Base-by-base conservation (phyloP, 1,140 invertebrate species). In the Aphelinus atriplicis region DNA sequence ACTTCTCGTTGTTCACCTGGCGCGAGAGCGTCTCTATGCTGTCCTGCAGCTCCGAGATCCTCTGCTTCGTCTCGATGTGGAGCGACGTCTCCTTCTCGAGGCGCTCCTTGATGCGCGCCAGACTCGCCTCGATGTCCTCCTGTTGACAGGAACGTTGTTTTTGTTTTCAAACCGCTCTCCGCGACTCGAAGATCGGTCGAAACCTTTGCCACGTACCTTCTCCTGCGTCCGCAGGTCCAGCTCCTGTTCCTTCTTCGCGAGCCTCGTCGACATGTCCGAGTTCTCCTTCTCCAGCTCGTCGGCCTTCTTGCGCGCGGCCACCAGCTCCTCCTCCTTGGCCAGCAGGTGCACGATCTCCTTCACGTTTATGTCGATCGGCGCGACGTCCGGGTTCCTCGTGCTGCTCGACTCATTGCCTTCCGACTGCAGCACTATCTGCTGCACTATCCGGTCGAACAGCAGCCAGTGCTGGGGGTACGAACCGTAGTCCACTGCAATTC, bases 201-300 rank as follows among this genome's bases (percentile, higher is more conserved):
- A 26, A 55, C 53, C 5, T 55, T 10, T 42, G 26, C 26, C 26
- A 26, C 26, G 80, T 86, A 92, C 92, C 84, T 96, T 96, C 89
- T 98, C 96, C 83, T 97, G 95, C 61, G 92, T 92, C 82, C 93
- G 91, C 78, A 95, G 89, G 88, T 98, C 96, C 73, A 97, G 87
- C 84, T 98, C 96, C 85, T 97, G 95, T 85, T 98, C 96, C 88
- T 97, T 98, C 81, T 97, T 96, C 2, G 95, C 93, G 47, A 98
- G 86, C 82, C 93, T 93, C 7, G 92, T 93, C 43, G 94, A 92
- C 81, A 98, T 90, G 73, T 98, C 96, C 2, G 92, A 92, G 84
- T 97, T 97, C 83, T 97, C 95, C 79, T 93, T 94, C 84, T 97
- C 95, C 67, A 98, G 81, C 82, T 95, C 95, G 68, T 96, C 94